Evolutionary conservation across 2,113 vertebrate genomes (phyloP).

Genomic region (Diadophis punctatus): DNA sequence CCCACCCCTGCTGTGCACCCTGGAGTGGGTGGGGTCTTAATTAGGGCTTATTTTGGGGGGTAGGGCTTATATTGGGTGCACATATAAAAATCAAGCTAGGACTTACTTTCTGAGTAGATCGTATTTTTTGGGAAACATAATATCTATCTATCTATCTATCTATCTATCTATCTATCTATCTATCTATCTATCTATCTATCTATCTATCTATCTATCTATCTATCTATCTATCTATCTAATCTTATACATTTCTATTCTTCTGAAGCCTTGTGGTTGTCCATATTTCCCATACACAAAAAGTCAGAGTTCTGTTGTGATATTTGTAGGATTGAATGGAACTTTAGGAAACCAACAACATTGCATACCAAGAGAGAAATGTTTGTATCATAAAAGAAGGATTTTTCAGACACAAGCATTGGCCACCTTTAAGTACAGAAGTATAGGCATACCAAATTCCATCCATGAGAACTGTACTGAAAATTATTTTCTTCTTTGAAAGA

Average conservation of each 20-base stretch:
- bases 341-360: neutral
- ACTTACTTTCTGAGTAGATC: too few species aligned
- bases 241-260: neutral
- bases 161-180: too few species aligned
- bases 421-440: neutral
- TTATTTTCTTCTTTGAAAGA: neutral
- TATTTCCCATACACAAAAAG: neutral
- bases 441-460: neutral
- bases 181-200: neutral
- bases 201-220: neutral
- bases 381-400: neutral
- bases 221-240: neutral
- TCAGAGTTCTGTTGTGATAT: neutral
- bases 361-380: neutral
- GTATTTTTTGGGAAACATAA: too few species aligned
- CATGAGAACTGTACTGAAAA: neutral
- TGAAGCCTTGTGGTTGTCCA: neutral
- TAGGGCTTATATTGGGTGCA: too few species aligned
- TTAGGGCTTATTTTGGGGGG: too few species aligned
- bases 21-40: too few species aligned
- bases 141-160: neutral
- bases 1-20: too few species aligned
- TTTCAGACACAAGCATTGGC: neutral
- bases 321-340: neutral
- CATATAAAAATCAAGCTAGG: too few species aligned